Percentiles rank a stretch among this genome's conserved stretches.
phyloP scores from a whole-genome alignment of 2,113 vertebrate genomes.

The Sapajus apella region DNA sequence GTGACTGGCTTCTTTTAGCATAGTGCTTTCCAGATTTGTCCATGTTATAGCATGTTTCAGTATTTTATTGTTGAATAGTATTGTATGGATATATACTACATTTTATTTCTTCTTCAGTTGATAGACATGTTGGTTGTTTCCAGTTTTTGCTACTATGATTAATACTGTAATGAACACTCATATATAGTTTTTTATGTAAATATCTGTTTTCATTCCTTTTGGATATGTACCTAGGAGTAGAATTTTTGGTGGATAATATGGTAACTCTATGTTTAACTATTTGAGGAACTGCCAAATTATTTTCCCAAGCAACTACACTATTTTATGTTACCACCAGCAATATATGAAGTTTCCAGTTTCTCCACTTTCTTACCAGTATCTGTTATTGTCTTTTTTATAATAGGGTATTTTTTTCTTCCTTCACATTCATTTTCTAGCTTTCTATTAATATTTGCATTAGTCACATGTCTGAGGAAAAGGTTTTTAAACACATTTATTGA shows the following conservation, averaged over 20 bases:
- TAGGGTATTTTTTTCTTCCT: background rate
- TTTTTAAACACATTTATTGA: background rate
- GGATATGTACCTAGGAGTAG: background rate
- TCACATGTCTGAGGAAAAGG: background rate
- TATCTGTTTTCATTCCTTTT: background rate
- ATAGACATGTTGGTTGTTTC: background rate
- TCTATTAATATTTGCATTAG: background rate
- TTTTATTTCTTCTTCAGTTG: background rate
- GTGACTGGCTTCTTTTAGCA: background rate
- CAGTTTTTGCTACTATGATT: background rate
- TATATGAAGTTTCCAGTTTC: background rate
- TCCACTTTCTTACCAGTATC: background rate
- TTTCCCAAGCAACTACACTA: background rate
- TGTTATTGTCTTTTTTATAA: background rate
- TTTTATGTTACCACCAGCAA: background rate
- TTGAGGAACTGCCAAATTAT: background rate
- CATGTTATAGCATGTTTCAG: background rate
- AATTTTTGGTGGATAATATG: background rate
- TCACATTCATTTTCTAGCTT: background rate
- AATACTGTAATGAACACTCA: background rate
- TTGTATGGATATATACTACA: background rate
- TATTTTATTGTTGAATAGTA: background rate
- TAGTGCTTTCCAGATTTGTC: background rate
- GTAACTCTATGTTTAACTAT: background rate
- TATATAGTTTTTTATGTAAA: background rate